A percentile compares a stretch with the other conserved stretches of the same genome.
Conservation (phyloP, 2,113 vertebrate species). For the Clarias macrocephalus region DNA sequence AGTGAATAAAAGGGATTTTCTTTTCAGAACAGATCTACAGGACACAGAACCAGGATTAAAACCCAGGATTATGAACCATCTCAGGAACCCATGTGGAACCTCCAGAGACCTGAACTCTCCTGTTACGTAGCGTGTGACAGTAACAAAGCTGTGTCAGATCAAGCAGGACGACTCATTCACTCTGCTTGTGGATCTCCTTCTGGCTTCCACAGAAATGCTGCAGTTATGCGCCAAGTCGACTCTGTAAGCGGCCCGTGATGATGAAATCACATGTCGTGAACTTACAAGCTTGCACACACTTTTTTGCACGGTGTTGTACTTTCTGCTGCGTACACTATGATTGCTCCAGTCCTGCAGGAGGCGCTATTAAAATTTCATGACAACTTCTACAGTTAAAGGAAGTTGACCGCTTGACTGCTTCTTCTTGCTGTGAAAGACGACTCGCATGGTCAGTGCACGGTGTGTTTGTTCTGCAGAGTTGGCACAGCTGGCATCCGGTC, state of each 20-base stretch:
- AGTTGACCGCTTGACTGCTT: no score
- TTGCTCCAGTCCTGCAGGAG: neutral
- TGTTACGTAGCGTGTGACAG: no score
- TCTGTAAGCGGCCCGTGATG: neutral
- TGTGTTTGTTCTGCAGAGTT: neutral
- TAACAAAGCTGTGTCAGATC: neutral
- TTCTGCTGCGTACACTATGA: neutral
- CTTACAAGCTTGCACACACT: neutral
- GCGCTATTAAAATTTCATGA: neutral
- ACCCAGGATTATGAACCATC: neutral
- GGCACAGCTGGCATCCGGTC: neutral
- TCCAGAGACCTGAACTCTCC: no score
- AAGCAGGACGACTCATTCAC: neutral
- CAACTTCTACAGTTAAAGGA: neutral
- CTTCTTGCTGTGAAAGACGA: neutral
- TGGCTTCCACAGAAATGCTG: neutral
- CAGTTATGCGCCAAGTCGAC: neutral
- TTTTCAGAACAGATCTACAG: neutral
- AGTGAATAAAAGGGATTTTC: neutral
- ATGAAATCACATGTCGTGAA: neutral
- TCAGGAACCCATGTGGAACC: neutral
- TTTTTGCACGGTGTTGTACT: neutral
- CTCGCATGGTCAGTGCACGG: neutral
- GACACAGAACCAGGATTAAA: neutral
- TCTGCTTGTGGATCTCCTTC: neutral